These are phyloP conservation scores for Bathynomus jamesi DNA, from an alignment of 1,140 invertebrate genomes.

Conservation along the genomic window DNA sequence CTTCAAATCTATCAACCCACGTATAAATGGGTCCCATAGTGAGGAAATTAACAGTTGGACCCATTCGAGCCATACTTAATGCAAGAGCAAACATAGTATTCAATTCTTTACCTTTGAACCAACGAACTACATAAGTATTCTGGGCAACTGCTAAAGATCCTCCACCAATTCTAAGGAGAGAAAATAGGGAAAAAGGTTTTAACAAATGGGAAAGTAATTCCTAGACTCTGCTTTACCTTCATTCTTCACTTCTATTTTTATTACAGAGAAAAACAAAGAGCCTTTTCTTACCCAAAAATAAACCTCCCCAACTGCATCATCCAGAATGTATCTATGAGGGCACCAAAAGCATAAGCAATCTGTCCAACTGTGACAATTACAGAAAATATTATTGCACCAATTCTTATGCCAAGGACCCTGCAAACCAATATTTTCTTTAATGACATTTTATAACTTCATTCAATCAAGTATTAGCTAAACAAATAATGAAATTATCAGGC, in stretches of 20 bases:
- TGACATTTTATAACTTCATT: no score
- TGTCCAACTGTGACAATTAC: constrained; percentile 72
- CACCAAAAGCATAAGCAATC: constrained; percentile 77
- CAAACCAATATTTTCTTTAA: no score
- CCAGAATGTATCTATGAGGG: constrained; percentile 70
- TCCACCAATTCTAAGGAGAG: constrained; percentile 71
- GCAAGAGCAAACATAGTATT: constrained; percentile 94
- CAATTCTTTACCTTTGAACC: constrained; percentile 95
- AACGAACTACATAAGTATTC: constrained; percentile 92
- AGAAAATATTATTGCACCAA: constrained; percentile 88
- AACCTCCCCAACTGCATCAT: constrained; percentile 91
- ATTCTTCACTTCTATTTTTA: no score
- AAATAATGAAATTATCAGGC: no score
- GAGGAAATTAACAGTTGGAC: constrained; percentile 89
- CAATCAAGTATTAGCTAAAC: no score
- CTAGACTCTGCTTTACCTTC: no score
- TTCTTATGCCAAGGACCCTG: constrained; percentile 83
- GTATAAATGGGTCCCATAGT: constrained; percentile 82
- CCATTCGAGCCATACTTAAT: constrained; percentile 84
- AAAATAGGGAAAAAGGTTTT: no score
- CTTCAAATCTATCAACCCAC: constrained; percentile 59
- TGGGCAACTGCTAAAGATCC: constrained; percentile 93
- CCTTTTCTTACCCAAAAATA: constrained; percentile 76
- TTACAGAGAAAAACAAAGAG: neutral
- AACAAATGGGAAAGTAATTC: no score